phyloP scores from a whole-genome alignment of 2,888 invertebrate genomes.

The Luperina nickerlii region DNA sequence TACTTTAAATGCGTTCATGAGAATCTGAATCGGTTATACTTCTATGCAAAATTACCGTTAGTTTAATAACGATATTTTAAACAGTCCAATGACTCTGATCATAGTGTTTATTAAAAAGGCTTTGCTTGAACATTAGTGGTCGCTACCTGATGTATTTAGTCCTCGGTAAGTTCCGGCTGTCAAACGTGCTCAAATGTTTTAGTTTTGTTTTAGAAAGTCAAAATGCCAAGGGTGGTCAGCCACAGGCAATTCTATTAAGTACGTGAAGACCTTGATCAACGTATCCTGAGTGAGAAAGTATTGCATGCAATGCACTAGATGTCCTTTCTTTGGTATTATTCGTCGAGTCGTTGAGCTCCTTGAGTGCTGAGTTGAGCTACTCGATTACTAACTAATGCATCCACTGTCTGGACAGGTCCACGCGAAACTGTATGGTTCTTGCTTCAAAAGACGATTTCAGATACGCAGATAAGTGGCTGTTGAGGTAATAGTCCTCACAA shows the following conservation, averaged over 20 bases:
- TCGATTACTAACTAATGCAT: background rate
- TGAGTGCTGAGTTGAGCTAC: background rate
- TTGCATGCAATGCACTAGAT: background rate
- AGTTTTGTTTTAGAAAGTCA: background rate
- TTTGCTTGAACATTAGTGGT: background rate
- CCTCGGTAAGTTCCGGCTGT: background rate
- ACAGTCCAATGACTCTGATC: conserved; percentile 8
- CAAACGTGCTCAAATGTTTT: background rate
- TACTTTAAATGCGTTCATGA: conserved; percentile 18
- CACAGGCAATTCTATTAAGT: background rate
- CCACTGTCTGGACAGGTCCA: background rate
- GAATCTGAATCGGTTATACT: conserved; percentile 8
- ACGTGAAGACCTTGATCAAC: background rate
- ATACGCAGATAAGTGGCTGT: background rate
- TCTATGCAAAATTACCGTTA: background rate
- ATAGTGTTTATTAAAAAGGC: conserved; percentile 8
- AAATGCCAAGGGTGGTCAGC: background rate
- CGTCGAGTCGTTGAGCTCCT: background rate
- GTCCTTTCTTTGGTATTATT: background rate
- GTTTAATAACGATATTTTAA: conserved; percentile 1
- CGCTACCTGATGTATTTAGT: background rate
- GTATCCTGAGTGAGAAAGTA: background rate
- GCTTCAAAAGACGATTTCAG: background rate
- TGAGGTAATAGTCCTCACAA: too few relatives aligned
- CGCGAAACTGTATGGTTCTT: background rate